Base-by-base conservation (phyloP, 2,113 vertebrate genomes). In the Platanista minor region DNA sequence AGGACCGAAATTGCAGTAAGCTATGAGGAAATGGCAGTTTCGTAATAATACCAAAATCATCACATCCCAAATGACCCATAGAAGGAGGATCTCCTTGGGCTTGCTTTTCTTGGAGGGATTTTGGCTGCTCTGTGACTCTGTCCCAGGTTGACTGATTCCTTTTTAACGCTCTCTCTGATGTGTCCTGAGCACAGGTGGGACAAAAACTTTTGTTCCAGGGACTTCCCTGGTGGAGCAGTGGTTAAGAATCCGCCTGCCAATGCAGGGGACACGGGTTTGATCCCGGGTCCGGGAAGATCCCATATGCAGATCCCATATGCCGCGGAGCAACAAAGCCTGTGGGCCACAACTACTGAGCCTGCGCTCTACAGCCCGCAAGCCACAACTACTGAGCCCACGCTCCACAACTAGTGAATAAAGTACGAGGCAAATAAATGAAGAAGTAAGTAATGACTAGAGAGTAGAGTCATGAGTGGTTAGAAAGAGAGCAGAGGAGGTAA, bases 91-190 rank as follows among this genome's bases (percentile, higher is more conserved):
- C 10, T 91, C 46, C 25, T 11, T 21, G 2, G 9, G 27, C 61
- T 5, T 5, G 15, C 39, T 46, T 9, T 54, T 57, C 81, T 21
- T 18, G 0, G 15, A 10, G 57, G 12, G 0, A n/a, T 15, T 49
- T 29, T 80, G 72, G 13, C 46, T 54, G 20, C 29, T 72, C 61
- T 8, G 5, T 18, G 18, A 5, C 92, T 54, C 57, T 20, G 7
- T 49, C 36, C 17, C 27, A 31, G 13, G 1, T 17, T 83, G 39
- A 10, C n/a, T 77, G 1, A 15, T 61, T 49, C 62, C 87, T 75
- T 67, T 64, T 36, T 18, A 59, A n/a, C 39, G 13, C 62, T 49
- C 62, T 85, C 21, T 20, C 66, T 20, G 13, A 3, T 36, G 13
- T 43, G n/a, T 29, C 75, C 87, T 49, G 61, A 87, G 41, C 27